Conservation (phyloP, 2,888 invertebrate genomes). For the Cheiracanthium punctorium region DNA sequence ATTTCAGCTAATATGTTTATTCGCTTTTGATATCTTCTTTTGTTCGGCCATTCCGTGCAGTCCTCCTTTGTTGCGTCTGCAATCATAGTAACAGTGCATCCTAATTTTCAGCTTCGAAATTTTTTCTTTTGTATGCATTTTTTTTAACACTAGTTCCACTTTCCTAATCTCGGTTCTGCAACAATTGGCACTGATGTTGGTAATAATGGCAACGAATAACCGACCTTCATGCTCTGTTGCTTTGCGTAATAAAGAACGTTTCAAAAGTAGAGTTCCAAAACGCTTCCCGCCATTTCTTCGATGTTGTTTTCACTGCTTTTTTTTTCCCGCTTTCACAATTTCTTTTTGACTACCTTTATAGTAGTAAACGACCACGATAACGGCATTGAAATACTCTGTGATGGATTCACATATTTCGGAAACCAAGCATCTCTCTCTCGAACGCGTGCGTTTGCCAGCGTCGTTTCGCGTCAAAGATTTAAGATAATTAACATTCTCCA, state of each 20-base stretch:
- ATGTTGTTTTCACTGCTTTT: background rate
- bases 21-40: background rate
- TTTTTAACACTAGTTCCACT: conserved; percentile 10
- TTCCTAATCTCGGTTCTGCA: conserved; percentile 7
- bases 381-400: background rate
- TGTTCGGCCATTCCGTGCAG: background rate
- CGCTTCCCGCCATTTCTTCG: background rate
- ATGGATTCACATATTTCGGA: background rate
- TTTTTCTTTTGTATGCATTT: background rate
- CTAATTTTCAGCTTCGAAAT: background rate
- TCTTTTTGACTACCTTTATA: background rate
- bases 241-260: background rate
- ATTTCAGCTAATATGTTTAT: background rate
- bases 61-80: background rate
- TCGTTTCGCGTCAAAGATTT: conserved; percentile 3
- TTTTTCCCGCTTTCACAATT: background rate
- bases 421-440: background rate
- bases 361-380: background rate
- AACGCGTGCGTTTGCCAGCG: background rate
- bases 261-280: conserved; percentile 48
- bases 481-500: background rate
- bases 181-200: background rate
- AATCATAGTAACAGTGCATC: background rate
- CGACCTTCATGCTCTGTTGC: conserved; percentile 15
- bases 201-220: conserved; percentile 13